phyloP scores from a whole-genome alignment of 2,888 invertebrate genomes.

The Phasia obesa region DNA sequence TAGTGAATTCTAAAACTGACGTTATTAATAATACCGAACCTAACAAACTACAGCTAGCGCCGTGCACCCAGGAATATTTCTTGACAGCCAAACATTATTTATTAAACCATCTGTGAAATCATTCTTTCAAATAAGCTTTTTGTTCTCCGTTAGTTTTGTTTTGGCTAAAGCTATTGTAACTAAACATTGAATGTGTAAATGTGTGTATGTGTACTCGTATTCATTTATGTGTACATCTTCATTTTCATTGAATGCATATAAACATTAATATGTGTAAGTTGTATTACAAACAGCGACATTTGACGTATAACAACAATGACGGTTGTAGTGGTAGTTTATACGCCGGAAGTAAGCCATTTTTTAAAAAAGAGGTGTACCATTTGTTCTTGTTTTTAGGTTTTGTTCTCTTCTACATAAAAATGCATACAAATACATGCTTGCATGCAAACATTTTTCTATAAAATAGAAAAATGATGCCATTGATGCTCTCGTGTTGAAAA shows the following conservation, averaged over 20 bases:
- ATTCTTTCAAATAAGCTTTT: conserved; percentile 15
- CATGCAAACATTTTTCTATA: conserved; percentile 16
- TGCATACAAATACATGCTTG: conserved; percentile 1
- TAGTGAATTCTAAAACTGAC: too few species aligned
- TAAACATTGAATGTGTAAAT: not conserved
- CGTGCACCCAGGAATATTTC: too few species aligned
- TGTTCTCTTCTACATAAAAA: conserved; percentile 28
- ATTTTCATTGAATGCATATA: not conserved
- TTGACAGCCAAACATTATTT: too few species aligned
- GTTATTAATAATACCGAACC: too few species aligned
- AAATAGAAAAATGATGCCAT: conserved; percentile 61
- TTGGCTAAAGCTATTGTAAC: conserved; percentile 17
- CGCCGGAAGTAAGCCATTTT: conserved; percentile 65
- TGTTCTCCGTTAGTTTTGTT: conserved; percentile 6
- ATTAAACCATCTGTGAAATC: not conserved
- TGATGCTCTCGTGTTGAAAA: conserved; percentile 53
- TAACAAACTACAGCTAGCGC: too few species aligned
- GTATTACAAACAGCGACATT: conserved; percentile 51
- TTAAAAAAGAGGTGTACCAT: conserved; percentile 39
- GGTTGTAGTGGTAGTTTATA: conserved; percentile 27
- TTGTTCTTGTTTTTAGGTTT: conserved; percentile 51
- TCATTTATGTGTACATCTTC: not conserved
- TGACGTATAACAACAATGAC: conserved; percentile 38
- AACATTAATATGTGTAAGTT: conserved; percentile 5
- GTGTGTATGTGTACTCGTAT: not conserved